phyloP scores from a whole-genome alignment of 2,113 vertebrate genomes.

The Neotragus moschatus region DNA sequence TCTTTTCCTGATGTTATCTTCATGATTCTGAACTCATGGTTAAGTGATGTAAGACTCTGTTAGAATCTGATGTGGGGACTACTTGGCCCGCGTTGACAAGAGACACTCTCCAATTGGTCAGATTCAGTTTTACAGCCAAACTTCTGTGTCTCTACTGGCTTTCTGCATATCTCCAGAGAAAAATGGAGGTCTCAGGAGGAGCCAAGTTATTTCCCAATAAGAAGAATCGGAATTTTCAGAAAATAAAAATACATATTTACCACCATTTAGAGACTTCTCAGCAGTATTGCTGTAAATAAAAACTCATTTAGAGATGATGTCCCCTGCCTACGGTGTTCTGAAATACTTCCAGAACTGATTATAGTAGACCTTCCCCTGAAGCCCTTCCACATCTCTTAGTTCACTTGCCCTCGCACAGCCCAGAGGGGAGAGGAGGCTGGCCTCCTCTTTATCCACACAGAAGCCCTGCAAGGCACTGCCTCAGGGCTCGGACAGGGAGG shows the following conservation, averaged over 20 bases:
- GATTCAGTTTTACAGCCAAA: neutral
- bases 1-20: neutral
- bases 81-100: neutral
- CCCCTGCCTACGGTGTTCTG: neutral
- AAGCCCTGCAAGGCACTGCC: neutral
- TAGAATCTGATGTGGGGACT: neutral
- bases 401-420: neutral
- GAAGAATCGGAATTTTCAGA: neutral
- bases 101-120: neutral
- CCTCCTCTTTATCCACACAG: accelerated
- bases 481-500: neutral
- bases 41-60: neutral
- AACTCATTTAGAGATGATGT: neutral
- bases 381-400: neutral
- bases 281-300: neutral
- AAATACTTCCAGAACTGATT: neutral
- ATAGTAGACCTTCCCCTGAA: neutral
- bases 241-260: neutral
- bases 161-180: neutral
- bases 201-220: neutral
- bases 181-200: neutral
- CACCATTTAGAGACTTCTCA: neutral
- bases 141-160: neutral
- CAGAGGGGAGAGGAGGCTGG: neutral
- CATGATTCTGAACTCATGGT: neutral